These are phyloP conservation scores for Ellobium chinense DNA, from an alignment of 2,888 invertebrate genomes.

Conservation along the genomic window DNA sequence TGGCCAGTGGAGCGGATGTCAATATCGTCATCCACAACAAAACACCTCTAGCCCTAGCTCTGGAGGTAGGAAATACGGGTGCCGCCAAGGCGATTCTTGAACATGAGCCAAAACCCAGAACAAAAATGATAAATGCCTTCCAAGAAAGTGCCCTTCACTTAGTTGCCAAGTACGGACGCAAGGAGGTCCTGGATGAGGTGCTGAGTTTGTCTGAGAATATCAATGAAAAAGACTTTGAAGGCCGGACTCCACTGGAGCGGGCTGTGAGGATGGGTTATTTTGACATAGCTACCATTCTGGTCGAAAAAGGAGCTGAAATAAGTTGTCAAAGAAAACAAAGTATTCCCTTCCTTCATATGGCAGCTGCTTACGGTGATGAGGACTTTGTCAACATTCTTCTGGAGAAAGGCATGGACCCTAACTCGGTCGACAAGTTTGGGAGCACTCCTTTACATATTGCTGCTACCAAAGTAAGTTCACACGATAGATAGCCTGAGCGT, in stretches of 20 bases:
- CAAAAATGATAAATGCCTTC: background rate
- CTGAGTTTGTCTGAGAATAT: slow-evolving; percentile 31
- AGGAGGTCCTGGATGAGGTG: slow-evolving; percentile 31
- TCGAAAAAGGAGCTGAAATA: slow-evolving; percentile 34
- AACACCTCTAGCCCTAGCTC: slow-evolving; percentile 43
- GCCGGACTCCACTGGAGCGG: slow-evolving; percentile 43
- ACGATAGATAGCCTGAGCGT: too few relatives aligned
- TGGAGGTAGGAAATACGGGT: slow-evolving; percentile 32
- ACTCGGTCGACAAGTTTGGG: slow-evolving; percentile 39
- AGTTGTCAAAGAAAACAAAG: background rate
- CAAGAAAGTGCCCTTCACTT: slow-evolving; percentile 48
- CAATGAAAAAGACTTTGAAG: slow-evolving; percentile 30
- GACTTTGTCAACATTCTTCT: slow-evolving; percentile 34
- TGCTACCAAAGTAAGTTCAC: slow-evolving; percentile 46
- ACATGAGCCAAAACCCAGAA: background rate
- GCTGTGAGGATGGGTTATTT: slow-evolving; percentile 46
- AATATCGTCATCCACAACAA: slow-evolving; percentile 35
- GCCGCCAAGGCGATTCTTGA: slow-evolving; percentile 25
- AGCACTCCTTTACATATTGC: slow-evolving; percentile 52
- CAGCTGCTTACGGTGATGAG: slow-evolving; percentile 49
- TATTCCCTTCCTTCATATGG: slow-evolving; percentile 48
- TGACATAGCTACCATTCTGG: slow-evolving; percentile 20
- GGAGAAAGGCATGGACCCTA: slow-evolving; percentile 19
- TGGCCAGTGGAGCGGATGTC: slow-evolving; percentile 38
- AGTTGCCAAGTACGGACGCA: slow-evolving; percentile 36